Evolutionary conservation across 2,797 vertebrate species (phyloP), one percentile per base, ranked within the genome.

Genomic region (Scarus forsteni): DNA sequence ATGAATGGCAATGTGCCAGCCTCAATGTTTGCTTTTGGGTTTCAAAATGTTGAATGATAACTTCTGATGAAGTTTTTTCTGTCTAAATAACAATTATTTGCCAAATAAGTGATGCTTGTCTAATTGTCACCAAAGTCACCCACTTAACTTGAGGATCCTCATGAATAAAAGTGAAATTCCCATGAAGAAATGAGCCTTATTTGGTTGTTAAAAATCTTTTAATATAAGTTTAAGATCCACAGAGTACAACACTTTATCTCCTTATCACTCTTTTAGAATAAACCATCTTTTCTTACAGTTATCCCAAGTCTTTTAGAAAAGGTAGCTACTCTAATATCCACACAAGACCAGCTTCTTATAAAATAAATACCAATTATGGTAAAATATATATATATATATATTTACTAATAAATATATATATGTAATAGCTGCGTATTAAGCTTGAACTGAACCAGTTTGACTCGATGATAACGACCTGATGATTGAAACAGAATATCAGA

Each of bases 401-500:
- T 2, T 27, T 27, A 27, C 4, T n/a, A n/a, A 27, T 27, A 27
- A 2, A 27, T 27, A 27, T 27, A 27, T 27, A 27, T 27, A 27
- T 27, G 11, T 36, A 35, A 36, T 38, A 27, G 10, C 39, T 19
- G 81, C 75, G 64, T 68, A 79, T 16, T 74, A 88, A 85, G 66
- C 60, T 61, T 75, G 68, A 83, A 64, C 51, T 38, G 40, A 38
- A 58, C 14, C 10, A 44, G 53, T 74, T 43, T 59, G 58, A 70
- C 35, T 59, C 39, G 48, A 6, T 51, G 6, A 42, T 59, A 10
- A 61, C 18, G 51, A 52, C n/a, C 61, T 68, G 49, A 38, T 80
- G 35, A 55, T 60, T 53, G 42, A 34, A 83, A 80, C 70, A 55
- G 43, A 79, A 70, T 42, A 69, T 56, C 68, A 74, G 70, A 90